These are phyloP conservation scores for Philereme transversata DNA, from an alignment of 2,888 invertebrate species.

Conservation along the genomic window DNA sequence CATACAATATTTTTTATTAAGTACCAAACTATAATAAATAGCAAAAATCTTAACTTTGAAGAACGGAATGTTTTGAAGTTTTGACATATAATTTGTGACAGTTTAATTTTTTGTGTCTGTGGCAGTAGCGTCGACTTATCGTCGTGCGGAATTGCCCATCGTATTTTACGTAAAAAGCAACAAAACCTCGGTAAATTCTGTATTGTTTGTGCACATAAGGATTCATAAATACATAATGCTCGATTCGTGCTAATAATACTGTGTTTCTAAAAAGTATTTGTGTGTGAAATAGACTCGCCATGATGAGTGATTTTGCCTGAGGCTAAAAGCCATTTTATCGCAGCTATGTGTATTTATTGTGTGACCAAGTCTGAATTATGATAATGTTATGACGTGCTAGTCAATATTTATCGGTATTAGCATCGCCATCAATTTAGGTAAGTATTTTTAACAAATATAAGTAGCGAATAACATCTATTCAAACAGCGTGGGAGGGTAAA, in stretches of 20 bases:
- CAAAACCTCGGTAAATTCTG: conserved; percentile 1
- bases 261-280: conserved; percentile 7
- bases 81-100: too few relatives aligned
- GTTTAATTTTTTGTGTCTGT: not conserved
- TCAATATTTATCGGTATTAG: conserved; percentile 32
- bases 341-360: conserved; percentile 8
- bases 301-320: conserved; percentile 38
- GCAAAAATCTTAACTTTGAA: too few relatives aligned
- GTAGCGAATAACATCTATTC: too few relatives aligned
- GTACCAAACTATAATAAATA: too few relatives aligned
- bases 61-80: too few relatives aligned
- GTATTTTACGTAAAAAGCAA: conserved; percentile 10
- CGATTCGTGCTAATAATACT: not conserved
- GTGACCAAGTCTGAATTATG: conserved; percentile 29
- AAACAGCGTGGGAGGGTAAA: too few relatives aligned
- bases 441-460: conserved; percentile 5
- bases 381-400: conserved; percentile 59
- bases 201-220: not conserved
- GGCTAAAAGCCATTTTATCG: conserved; percentile 51
- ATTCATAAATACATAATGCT: conserved; percentile 1
- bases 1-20: too few relatives aligned
- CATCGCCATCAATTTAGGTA: conserved; percentile 16
- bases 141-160: not conserved
- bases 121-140: conserved; percentile 4
- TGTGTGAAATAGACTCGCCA: conserved; percentile 17